These are phyloP conservation scores for Caenorhabditis uteleia DNA, from an alignment of 2,888 invertebrate species.

Conservation along the genomic window DNA sequence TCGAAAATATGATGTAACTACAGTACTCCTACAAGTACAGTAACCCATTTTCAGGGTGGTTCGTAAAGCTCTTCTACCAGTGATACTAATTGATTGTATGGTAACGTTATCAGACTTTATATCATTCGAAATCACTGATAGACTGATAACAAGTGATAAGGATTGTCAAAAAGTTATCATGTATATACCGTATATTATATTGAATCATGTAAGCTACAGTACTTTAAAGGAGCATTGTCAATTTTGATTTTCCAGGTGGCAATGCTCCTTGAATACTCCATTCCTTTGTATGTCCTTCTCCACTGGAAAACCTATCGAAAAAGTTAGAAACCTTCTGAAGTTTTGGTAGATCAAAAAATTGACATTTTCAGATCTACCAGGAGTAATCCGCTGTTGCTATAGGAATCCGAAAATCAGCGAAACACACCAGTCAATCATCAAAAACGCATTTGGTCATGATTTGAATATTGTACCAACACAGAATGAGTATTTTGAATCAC, in stretches of 20 bases:
- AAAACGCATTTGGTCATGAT: constrained; percentile 23
- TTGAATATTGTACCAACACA: constrained; percentile 15
- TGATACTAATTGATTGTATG: constrained; percentile 16
- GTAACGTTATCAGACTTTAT: constrained; percentile 17
- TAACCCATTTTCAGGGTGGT: constrained; percentile 17
- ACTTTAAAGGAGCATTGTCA: no score
- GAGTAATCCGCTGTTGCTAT: no score
- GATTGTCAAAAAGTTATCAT: constrained; percentile 8
- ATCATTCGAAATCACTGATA: constrained; percentile 6
- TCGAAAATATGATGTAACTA: constrained; percentile 30
- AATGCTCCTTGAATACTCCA: constrained; percentile 18
- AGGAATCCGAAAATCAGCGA: no score
- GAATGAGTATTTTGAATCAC: constrained; percentile 23
- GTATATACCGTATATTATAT: constrained; percentile 11
- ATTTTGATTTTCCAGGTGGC: no score
- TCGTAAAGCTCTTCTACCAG: constrained; percentile 26
- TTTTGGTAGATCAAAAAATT: no score
- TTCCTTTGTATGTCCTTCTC: constrained; percentile 18
- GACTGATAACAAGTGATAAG: not conserved
- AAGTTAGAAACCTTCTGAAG: not conserved
- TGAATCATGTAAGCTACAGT: constrained; percentile 17
- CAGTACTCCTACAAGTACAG: not conserved
- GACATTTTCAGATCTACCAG: constrained; percentile 13
- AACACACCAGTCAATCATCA: constrained; percentile 9
- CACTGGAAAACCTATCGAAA: constrained; percentile 12